Evolutionary conservation across 1,140 invertebrate species (phyloP).

Genomic region (Campoletis sonorensis): DNA sequence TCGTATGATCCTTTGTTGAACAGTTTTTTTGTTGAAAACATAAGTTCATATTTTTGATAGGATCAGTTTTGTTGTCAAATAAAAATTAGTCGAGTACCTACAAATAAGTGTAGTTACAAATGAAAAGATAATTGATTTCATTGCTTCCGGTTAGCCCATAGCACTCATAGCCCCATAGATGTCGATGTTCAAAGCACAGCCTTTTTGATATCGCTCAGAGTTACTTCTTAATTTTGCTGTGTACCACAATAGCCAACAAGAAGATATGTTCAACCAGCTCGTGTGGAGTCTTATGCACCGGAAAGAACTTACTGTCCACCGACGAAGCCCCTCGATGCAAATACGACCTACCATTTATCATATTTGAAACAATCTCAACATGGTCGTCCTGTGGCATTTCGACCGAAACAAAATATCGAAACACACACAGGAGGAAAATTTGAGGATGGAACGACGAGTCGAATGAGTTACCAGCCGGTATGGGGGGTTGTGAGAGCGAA

Average conservation of each 20-base stretch:
- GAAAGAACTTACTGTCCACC: slow-evolving; percentile 75
- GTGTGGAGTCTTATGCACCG: slow-evolving; percentile 77
- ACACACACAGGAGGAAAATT: slow-evolving; percentile 64
- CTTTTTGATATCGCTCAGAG: no score
- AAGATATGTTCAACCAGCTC: slow-evolving; percentile 79
- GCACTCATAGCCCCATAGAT: no score
- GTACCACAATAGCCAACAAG: slow-evolving; percentile 25
- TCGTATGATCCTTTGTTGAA: slow-evolving; percentile 16
- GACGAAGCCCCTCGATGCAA: slow-evolving; percentile 73
- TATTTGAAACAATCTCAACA: slow-evolving; percentile 70
- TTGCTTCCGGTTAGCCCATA: no score
- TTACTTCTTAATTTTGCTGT: no score
- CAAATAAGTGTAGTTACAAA: no score
- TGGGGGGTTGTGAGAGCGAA: slow-evolving; percentile 61
- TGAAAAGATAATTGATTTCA: no score
- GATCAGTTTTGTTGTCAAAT: no score
- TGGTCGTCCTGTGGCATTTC: slow-evolving; percentile 64
- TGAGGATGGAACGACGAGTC: slow-evolving; percentile 64
- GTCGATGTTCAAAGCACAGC: no score
- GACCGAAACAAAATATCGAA: slow-evolving; percentile 66
- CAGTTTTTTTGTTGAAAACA: background rate
- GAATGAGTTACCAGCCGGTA: slow-evolving; percentile 65
- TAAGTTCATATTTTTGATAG: slow-evolving; percentile 47
- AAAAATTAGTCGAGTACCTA: no score
- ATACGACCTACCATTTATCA: slow-evolving; percentile 79